Conservation (phyloP, 2,797 vertebrate species). For the Peromyscus attwateri region DNA sequence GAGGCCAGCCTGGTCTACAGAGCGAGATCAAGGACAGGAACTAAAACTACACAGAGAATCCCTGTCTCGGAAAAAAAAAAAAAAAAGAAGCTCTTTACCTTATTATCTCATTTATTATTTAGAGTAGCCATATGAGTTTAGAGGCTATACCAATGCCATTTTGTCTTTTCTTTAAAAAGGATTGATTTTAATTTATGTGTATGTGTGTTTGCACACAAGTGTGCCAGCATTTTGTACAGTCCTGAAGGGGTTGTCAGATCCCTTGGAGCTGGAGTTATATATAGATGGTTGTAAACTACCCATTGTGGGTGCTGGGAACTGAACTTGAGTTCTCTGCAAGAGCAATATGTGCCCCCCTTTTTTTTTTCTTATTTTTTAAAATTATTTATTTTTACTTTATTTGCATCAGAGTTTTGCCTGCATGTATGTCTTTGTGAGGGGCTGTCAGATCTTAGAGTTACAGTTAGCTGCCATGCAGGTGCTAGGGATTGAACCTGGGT, state of each 20-base stretch:
- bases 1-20: too few relatives aligned
- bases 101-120: conserved; percentile 54
- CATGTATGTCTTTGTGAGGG: not conserved
- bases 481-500: not conserved
- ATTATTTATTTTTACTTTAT: not conserved
- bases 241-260: not conserved
- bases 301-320: not conserved
- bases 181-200: not conserved
- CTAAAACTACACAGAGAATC: too few relatives aligned
- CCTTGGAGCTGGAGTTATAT: not conserved
- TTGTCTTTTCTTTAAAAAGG: not conserved
- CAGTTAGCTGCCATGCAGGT: not conserved
- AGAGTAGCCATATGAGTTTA: conserved; percentile 19
- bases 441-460: not conserved
- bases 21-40: too few relatives aligned
- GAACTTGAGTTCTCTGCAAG: not conserved
- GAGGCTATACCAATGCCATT: not conserved
- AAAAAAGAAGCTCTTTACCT: conserved; percentile 18
- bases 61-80: too few relatives aligned
- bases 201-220: not conserved
- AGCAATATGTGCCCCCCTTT: not conserved
- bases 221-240: not conserved
- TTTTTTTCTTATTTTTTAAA: not conserved
- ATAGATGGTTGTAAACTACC: not conserved
- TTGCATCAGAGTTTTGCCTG: not conserved